Evolutionary conservation across 2,113 vertebrate species (phyloP), one percentile per base, ranked within the genome.

Genomic region (Crotalus viridis): DNA sequence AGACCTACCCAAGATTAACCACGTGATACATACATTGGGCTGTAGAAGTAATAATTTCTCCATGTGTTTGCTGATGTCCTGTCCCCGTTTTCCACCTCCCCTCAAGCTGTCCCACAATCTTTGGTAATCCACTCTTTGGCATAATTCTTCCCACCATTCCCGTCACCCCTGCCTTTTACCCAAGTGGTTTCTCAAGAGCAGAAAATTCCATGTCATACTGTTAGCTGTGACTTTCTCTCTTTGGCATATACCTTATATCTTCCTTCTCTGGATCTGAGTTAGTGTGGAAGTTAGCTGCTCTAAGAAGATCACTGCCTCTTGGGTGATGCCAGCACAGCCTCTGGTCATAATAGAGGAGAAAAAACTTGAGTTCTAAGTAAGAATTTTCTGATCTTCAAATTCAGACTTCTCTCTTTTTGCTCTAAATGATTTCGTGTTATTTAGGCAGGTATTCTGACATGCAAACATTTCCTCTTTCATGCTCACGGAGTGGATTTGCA

Each of bases 181-280:
- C 74, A 81, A 4, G 21, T 43, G 7, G 17, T 81, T 81, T 81
- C 74, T 39, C 74, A 81, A 81, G 7, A 81, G 17, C 33, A 81
- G 33, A 43, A 81, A 43, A 81, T 43, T 9, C 33, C 33, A 43
- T 21, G 17, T 39, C 33, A 21, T 21, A 33, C 28, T 69, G 28
- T 69, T 69, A 69, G 64, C 64, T 81, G 43, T 21, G 33, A 81
- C 33, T 81, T 21, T 43, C 74, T 33, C 33, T 81, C 17, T 9
- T 43, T 81, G 74, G 33, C 19, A 69, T 28, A 6, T 94, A 99
- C 99, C 98, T 98, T 95, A 98, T 94, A 15, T 99, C 98, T n/a
- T 99, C 98, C 5, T 98, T 98, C 97, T 98, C 98, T 0, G 99
- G 98, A 95, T 99, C 98, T 4, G 98, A 99, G 96, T 98, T 98